Evolutionary conservation across 2,888 invertebrate species (phyloP), one percentile per base, ranked within the genome.

Genomic region (Drosophila lacicola): DNA sequence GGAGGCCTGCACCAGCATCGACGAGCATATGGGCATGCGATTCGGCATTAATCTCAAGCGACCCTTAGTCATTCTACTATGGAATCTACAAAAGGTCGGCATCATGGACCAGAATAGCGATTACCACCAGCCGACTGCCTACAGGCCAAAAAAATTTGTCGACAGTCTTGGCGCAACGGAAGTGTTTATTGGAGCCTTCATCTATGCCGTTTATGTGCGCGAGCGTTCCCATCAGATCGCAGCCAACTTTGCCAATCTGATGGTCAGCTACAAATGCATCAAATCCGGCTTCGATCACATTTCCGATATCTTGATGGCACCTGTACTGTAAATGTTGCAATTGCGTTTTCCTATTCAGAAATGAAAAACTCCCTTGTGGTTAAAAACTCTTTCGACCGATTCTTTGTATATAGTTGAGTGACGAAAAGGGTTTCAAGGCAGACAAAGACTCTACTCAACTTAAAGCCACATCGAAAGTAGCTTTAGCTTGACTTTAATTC

Each of bases 151-250:
- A 0, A 90, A 91, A 65, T 90, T 95, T 1, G 91, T 94, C 0
- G 95, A 95, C 78, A 94, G 94, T 0, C 90, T 95, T 2, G 96
- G 95, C 4, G 95, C 95, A 10, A 95, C 95, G 0, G 95, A 96
- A 79, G 95, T 95, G 0, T 96, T 96, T 82, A 93, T 94, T 50
- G 95, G 94, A 1, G 93, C 94, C 1, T 93, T 94, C 13, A 93
- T 96, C 42, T 93, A 93, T 75, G 93, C 93, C 47, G 85, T 95
- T 14, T 92, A 93, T 39, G 89, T 89, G 49, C 92, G 93, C 89
- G 72, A 75, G 0, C 68, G 79, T 1, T 49, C 89, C 3, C 76
- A 94, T 10, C 84, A 91, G n/a, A 88, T 92, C 0, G 93, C 94
- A 13, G 92, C 95, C 2, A 90, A 91, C 9, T 94, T 94, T 88